phyloP scores from a whole-genome alignment of 2,888 invertebrate genomes.

The Chalcosyrphus nemorum region DNA sequence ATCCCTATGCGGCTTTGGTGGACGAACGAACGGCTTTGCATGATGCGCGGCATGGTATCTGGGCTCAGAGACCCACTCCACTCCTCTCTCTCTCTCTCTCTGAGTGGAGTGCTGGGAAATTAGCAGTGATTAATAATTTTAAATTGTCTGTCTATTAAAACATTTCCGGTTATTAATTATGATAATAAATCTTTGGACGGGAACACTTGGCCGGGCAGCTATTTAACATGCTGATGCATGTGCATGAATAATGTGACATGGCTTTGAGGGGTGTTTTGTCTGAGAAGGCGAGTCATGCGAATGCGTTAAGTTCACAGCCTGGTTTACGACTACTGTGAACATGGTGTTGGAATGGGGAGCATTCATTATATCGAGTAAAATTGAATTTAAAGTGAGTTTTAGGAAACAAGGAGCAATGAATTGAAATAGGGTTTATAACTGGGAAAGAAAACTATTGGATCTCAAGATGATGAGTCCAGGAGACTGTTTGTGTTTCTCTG shows the following conservation, averaged over 20 bases:
- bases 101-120: conserved; percentile 62
- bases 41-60: conserved; percentile 12
- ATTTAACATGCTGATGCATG: conserved; percentile 30
- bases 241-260: conserved; percentile 12
- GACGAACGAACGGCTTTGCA: conserved; percentile 18
- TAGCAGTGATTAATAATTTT: conserved; percentile 72
- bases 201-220: conserved; percentile 31
- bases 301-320: not conserved
- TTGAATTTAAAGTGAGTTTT: no score
- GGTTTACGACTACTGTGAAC: not conserved
- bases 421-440: no score
- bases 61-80: no score
- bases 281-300: not conserved
- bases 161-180: conserved; percentile 72
- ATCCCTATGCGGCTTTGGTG: conserved; percentile 50
- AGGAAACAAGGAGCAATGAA: no score
- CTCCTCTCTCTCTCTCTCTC: no score
- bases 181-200: conserved; percentile 54
- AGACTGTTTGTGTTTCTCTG: no score
- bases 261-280: conserved; percentile 1
- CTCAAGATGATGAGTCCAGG: no score
- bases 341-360: no score
- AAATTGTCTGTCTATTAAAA: conserved; percentile 73
- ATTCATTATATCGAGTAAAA: no score
- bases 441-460: no score